phyloP scores from a whole-genome alignment of 1,140 invertebrate genomes.

The Popillia japonica region DNA sequence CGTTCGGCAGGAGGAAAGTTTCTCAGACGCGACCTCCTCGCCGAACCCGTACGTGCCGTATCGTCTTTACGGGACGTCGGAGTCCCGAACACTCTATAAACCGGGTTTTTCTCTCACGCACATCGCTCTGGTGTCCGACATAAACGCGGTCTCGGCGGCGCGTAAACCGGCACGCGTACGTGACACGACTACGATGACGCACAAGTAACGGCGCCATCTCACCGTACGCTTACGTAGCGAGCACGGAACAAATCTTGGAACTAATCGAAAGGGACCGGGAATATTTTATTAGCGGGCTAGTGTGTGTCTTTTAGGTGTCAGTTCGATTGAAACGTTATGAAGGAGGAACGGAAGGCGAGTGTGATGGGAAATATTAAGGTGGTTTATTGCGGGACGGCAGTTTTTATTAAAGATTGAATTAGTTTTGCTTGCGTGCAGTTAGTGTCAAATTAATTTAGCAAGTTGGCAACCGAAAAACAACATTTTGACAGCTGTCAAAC shows the following conservation, averaged over 20 bases:
- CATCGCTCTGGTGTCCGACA: too few relatives aligned
- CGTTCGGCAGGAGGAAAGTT: too few relatives aligned
- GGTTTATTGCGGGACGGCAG: too few relatives aligned
- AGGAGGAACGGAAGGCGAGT: not conserved
- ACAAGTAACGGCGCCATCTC: not conserved
- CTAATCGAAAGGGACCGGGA: not conserved
- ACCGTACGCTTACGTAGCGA: not conserved
- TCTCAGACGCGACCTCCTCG: not conserved
- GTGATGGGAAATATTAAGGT: not conserved
- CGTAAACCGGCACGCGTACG: not conserved
- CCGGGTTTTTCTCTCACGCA: not conserved
- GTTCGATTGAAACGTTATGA: not conserved
- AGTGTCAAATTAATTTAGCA: too few relatives aligned
- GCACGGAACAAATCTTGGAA: not conserved
- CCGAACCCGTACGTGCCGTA: not conserved
- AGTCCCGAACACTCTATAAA: not conserved
- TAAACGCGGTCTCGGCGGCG: not conserved
- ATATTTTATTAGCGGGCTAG: constrained; percentile 6
- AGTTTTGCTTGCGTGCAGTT: too few relatives aligned
- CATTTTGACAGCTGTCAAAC: too few relatives aligned
- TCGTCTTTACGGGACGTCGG: not conserved
- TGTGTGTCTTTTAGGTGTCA: not conserved
- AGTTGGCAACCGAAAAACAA: too few relatives aligned
- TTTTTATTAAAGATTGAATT: too few relatives aligned
- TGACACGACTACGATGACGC: not conserved